phyloP scores from a whole-genome alignment of 2,888 invertebrate genomes.

The Agrochola lota region DNA sequence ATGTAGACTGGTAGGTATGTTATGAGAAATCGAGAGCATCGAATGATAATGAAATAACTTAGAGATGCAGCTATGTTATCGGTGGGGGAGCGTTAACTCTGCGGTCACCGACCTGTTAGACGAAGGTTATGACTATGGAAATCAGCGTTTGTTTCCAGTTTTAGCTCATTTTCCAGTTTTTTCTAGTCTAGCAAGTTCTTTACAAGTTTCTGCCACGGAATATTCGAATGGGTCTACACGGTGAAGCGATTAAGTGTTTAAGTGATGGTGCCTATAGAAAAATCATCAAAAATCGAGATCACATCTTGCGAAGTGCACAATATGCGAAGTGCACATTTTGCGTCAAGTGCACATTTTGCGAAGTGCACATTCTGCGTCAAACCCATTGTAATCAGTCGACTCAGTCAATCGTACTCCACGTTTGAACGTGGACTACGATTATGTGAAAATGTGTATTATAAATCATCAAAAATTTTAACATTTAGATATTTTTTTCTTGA shows the following conservation, averaged over 20 bases:
- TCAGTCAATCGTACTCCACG: background rate
- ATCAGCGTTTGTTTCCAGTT: slow-evolving; percentile 18
- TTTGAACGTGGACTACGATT: background rate
- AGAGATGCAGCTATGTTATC: slow-evolving; percentile 21
- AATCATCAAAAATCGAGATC: background rate
- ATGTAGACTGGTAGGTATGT: background rate
- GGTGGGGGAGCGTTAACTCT: background rate
- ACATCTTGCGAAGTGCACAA: too few relatives aligned
- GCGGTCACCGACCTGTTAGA: slow-evolving; percentile 21
- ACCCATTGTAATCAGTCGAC: too few relatives aligned
- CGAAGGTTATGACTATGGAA: slow-evolving; percentile 2
- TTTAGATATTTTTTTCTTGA: background rate
- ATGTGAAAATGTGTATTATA: background rate
- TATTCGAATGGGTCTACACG: background rate
- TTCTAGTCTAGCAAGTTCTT: slow-evolving; percentile 2
- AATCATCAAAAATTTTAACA: background rate
- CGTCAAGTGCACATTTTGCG: too few relatives aligned
- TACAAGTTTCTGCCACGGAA: background rate
- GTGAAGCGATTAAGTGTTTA: background rate
- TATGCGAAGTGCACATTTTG: too few relatives aligned
- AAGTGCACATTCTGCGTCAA: too few relatives aligned
- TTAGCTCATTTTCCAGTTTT: background rate
- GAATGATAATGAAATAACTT: slow-evolving; percentile 17
- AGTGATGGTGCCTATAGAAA: background rate
- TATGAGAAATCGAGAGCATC: slow-evolving; percentile 44